A percentile compares a stretch with the other conserved stretches of the same genome.
Evolutionary conservation across 30 jellyfish, hydroid and myxozoan species (phyloP).

Genomic region (Chrysaora quinquecirrha): DNA sequence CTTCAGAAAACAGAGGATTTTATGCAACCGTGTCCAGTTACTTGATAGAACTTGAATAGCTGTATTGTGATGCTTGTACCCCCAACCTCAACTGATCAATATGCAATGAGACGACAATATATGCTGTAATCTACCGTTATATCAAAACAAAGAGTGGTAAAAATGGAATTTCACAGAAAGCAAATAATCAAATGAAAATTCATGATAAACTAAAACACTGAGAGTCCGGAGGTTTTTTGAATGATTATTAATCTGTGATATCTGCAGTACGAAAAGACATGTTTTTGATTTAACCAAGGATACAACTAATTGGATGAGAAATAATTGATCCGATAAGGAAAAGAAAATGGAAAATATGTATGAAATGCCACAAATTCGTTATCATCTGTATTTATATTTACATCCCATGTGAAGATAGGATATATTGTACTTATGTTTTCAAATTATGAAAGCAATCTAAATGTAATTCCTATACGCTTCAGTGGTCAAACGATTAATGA

Average conservation of each 20-base stretch:
- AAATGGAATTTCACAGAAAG: conserved; percentile 27
- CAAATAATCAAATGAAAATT: neutral
- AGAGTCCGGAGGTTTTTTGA: neutral
- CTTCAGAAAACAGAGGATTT: neutral
- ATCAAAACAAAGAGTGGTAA: conserved; percentile 49
- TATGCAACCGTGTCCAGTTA: conserved; percentile 21
- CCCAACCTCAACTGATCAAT: conserved; percentile 65
- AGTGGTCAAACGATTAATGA: neutral
- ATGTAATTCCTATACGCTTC: neutral
- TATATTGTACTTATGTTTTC: neutral
- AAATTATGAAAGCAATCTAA: neutral
- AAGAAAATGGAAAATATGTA: neutral
- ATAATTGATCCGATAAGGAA: neutral
- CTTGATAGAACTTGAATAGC: conserved; percentile 9
- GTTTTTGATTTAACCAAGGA: neutral
- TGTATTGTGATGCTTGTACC: conserved; percentile 35
- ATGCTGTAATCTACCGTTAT: conserved; percentile 45
- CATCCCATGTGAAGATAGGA: too few relatives aligned
- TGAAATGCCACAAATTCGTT: neutral
- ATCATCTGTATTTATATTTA: neutral
- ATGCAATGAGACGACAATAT: conserved; percentile 41
- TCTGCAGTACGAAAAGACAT: neutral
- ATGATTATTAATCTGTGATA: neutral
- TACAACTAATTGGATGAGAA: neutral
- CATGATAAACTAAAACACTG: neutral